Base-by-base conservation (phyloP, 2,888 invertebrate species). In the Chironomus tentans region DNA sequence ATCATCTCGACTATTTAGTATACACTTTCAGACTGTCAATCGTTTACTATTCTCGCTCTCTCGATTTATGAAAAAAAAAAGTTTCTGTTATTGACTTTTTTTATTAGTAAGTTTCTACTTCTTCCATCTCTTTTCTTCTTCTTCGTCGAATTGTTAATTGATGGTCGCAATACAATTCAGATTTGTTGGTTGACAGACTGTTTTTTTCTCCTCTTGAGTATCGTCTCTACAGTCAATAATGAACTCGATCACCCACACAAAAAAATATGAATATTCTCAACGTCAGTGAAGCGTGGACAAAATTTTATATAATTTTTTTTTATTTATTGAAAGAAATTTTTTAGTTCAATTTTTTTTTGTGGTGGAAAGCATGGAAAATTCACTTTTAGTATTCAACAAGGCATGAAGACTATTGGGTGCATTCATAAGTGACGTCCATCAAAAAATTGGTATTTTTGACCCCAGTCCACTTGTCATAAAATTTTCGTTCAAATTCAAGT, bases 171-270 rank as follows among this genome's bases (percentile, higher is more conserved):
- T 18, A 15, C 15, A 15, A 38, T 56, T 18, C 15, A 56, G 15
- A 56, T 15, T 56, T 15, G 56, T 18, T n/a, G 65, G 21, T 22
- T 65, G 65, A 65, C 21, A 24, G 21, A 24, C 18, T 56, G 2
- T 56, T 56, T 56, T 56, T 15, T 56, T n/a, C 15, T 38, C 56
- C 56, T 56, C 56, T 38, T 38, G 38, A 38, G 38, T 38, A 38
- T 38, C 38, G 38, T 38, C 38, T 38, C 38, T 38, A 1, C 2
- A 38, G 38, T 56, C 15, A 56, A 65, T 24, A 65, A 21, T 15
- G 24, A 70, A 70, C 70, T 50, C 21, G 70, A 47, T 50, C 70
- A 47, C 70, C 70, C 70, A 70, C 70, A 50, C 70, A 24, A 18
- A 48, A 56, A 38, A 10, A 38, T 38, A 38, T 38, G 10, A 10